Base-by-base conservation (phyloP, 2,888 invertebrate genomes). In the Sphinx pinastri region DNA sequence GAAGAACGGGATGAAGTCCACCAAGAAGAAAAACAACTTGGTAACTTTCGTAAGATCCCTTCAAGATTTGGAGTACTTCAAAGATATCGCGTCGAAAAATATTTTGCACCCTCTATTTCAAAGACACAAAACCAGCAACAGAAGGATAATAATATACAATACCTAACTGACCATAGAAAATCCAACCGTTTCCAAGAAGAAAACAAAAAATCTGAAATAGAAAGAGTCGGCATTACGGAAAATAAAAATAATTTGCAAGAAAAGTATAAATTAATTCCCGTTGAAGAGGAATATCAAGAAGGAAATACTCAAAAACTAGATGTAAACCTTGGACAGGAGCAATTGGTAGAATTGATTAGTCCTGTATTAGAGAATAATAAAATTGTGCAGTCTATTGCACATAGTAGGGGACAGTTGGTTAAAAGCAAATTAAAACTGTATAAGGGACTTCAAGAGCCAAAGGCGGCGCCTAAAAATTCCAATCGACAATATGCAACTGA, bases 401-500 rank as follows among this genome's bases (percentile, higher is more conserved):
- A 77, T 68, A 78, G 78, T 59, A 81, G 78, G 68, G 76, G 78
- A 73, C 77, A 78, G 55, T 70, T 78, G 5, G 49, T 76, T n/a
- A 74, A 77, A 63, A 73, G 73, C 16, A 81, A 83, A 57, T 67
- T 76, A 16, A 71, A 75, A 49, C 76, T 81, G 7, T 76, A 81
- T 49, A 70, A 72, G 19, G 78, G 76, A 71, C 70, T 82, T 25
- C 74, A 78, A 47, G 79, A 83, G 54, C 70, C 86, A 3, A 81
- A 89, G 85, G 75, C 88, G 72, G 76, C 87, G 70, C 72, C 85
- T 0, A 85, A 88, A 72, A 86, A 89, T 74, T 88, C 85, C 63
- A 81, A 82, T 13, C 81, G 80, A 59, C 86, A 83, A 71, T 82
- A 82, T 31, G 83, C 81, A 0, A 79, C 78, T 68, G 87, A 87